phyloP scores from a whole-genome alignment of 2,888 invertebrate genomes.

The Sesia bembeciformis region DNA sequence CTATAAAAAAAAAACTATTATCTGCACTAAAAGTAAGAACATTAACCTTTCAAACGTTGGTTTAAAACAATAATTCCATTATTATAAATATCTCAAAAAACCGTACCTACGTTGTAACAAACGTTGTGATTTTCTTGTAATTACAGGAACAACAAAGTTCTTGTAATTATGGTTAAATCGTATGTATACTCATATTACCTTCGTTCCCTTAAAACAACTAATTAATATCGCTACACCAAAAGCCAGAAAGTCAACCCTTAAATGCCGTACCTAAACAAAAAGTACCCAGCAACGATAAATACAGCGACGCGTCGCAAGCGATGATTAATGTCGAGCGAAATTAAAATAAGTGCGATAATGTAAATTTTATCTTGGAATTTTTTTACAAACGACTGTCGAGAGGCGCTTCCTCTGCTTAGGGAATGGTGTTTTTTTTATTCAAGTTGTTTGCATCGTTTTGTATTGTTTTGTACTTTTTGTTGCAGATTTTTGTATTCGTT shows the following conservation, averaged over 20 bases:
- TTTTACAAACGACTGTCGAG: constrained; percentile 48
- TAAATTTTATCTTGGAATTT: constrained; percentile 44
- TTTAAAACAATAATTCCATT: no score
- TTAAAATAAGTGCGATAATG: constrained; percentile 68
- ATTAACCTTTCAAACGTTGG: no score
- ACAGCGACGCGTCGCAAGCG: constrained; percentile 30
- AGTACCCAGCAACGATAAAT: constrained; percentile 28
- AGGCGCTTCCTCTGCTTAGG: constrained; percentile 4
- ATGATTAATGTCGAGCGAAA: constrained; percentile 66
- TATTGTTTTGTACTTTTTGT: background rate
- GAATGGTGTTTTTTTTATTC: background rate
- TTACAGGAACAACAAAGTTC: no score
- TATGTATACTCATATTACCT: no score
- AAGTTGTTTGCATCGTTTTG: background rate
- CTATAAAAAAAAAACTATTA: no score
- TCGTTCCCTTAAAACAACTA: no score
- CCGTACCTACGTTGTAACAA: no score
- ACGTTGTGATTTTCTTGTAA: no score
- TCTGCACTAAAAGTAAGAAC: no score
- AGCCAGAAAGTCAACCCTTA: constrained; percentile 38
- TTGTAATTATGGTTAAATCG: no score
- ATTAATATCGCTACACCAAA: constrained; percentile 4
- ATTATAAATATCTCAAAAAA: no score
- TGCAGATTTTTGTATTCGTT: no score
- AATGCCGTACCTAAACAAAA: constrained; percentile 39